These are phyloP conservation scores for Cebus imitator DNA, from an alignment of 2,113 vertebrate genomes.

Conservation along the genomic window DNA sequence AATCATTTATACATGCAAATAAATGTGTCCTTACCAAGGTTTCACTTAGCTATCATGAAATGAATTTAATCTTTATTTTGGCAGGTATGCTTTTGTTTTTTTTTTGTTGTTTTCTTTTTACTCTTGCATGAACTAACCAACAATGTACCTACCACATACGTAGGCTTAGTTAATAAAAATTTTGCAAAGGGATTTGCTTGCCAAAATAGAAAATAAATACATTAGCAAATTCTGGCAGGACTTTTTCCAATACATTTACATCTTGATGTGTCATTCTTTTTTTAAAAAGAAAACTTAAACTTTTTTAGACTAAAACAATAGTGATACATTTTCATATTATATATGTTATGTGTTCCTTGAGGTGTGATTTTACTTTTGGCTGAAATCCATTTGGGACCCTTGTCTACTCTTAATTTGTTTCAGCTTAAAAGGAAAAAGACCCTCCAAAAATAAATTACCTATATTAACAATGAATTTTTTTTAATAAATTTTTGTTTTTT, in stretches of 20 bases:
- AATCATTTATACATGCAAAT: constrained; percentile 58
- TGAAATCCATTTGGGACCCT: not conserved
- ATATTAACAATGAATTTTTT: not conserved
- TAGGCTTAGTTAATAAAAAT: not conserved
- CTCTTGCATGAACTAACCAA: not conserved
- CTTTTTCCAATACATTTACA: not conserved
- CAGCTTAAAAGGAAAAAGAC: not conserved
- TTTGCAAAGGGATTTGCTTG: not conserved
- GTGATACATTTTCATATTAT: not conserved
- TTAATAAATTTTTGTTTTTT: not conserved
- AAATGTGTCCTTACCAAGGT: not conserved
- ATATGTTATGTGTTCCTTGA: not conserved
- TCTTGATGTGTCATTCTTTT: not conserved
- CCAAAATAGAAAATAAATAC: not conserved
- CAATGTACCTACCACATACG: not conserved
- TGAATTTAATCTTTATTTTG: not conserved
- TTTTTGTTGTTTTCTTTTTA: not conserved
- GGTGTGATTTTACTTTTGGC: not conserved
- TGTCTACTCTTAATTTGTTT: not conserved
- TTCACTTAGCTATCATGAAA: constrained; percentile 11
- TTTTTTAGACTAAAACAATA: not conserved
- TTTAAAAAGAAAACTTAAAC: not conserved
- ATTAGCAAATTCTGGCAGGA: not conserved
- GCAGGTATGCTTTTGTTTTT: not conserved
- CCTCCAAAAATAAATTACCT: not conserved